Evolutionary conservation across 2,888 invertebrate genomes (phyloP), one percentile per base, ranked within the genome.

Genomic region (Entomobrya proxima): DNA sequence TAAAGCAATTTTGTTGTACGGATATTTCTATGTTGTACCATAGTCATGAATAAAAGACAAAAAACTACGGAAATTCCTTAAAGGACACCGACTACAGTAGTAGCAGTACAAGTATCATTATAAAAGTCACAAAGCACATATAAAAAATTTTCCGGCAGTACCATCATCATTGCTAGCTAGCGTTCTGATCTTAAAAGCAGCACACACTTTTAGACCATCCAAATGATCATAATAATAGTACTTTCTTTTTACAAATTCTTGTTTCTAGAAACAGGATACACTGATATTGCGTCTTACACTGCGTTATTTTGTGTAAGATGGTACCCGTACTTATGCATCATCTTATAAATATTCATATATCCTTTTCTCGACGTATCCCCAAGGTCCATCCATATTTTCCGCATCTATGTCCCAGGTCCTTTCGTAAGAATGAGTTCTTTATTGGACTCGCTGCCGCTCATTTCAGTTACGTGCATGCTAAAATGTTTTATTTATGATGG

Each of bases 321-420:
- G 15, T 21, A 52, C 11, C 5, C 21, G 18, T 21, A 52, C 21
- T 7, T 52, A 4, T 2, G n/a, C n/a, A 61, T 61, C 61, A 61
- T 32, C 32, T 61, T 32, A 61, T 61, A 61, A 61, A 61, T 61
- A 61, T 61, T 30, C 61, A 61, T 32, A 18, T 32, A 15, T 15
- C 52, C 47, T 69, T 44, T 69, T 44, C 24, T 40, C 44, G 44
- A 69, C 67, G 67, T 6, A 69, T 40, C 67, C 67, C 67, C 7
- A 69, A 40, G 67, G 40, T 69, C 40, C 24, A 21, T 21, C 44
- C 40, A 37, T 24, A 67, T 27, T 69, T 69, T 40, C 27, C 27
- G 9, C 11, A 24, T 69, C 18, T 32, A 64, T 7, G 21, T 32
- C 5, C 21, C 21, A 18, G 2, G 21, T 64, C 6, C 21, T 37